Base-by-base conservation (phyloP, 2,888 invertebrate species). In the Apantesis nais region DNA sequence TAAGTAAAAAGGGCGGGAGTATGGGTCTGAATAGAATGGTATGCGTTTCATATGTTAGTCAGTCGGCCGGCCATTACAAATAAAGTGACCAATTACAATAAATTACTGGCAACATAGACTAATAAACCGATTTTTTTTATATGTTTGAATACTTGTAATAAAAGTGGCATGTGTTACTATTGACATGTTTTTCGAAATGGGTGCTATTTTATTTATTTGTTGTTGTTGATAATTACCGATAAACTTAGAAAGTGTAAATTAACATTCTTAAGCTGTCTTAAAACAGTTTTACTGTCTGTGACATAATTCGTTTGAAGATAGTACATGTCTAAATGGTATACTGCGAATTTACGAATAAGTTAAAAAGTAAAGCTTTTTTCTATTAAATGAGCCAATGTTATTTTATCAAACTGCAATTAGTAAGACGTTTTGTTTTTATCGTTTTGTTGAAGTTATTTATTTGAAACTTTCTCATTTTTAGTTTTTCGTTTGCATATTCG, bases 71-170 rank as follows among this genome's bases (percentile, higher is more conserved):
- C 88, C 88, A 88, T 90, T 90, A 85, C 89, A 88, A 87, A 89
- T 90, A 85, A 90, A 89, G 82, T 83, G 87, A 89, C 89, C 93
- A 93, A 93, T 94, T 91, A 93, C 89, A 90, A 93, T 94, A 93
- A 93, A 92, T 92, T 90, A 90, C 87, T 80, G 81, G 80, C 84
- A 83, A 80, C 84, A 84, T 83, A 86, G 84, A 86, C 90, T 81
- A 90, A 90, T 91, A 91, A 91, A 88, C 88, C 78, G 88, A 92
- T 92, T 89, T 92, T 93, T 93, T 91, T 87, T 74, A 5, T 70
- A 58, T 66, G 58, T 29, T 48, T 62, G 31, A n/a, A 9, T 34
- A 61, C 31, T 74, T 69, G 78, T 73, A 72, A 77, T 79, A 73
- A 74, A 75, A 70, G 29, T 67, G 58, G 67, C 70, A 68, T 68